Conservation (phyloP, 1,140 invertebrate genomes). For the Polyergus mexicanus region DNA sequence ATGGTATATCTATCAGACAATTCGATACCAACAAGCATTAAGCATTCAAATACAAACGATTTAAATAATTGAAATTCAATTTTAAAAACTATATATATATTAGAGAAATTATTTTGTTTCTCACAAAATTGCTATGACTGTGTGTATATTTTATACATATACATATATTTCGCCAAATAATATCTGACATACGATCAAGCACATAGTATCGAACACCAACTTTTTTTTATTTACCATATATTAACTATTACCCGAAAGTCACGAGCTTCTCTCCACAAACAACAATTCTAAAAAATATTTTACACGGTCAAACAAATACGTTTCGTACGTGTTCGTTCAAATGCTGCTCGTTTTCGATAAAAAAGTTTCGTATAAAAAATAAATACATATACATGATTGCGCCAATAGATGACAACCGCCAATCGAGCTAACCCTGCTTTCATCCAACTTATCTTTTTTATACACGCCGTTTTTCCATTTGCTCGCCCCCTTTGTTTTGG, state of each 20-base stretch:
- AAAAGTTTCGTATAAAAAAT: slow-evolving; percentile 65
- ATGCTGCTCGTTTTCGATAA: not conserved
- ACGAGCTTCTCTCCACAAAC: slow-evolving; percentile 24
- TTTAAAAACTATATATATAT: not conserved
- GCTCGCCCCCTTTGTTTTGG: slow-evolving; percentile 48
- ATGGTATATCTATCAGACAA: not conserved
- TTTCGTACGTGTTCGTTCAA: not conserved
- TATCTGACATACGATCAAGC: slow-evolving; percentile 26
- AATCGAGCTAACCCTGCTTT: slow-evolving; percentile 63
- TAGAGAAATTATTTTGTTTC: slow-evolving; percentile 13
- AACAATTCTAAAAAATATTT: slow-evolving; percentile 37
- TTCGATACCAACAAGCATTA: not conserved
- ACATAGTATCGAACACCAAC: not conserved
- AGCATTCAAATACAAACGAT: slow-evolving; percentile 9
- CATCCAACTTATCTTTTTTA: not conserved
- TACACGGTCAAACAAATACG: slow-evolving; percentile 19
- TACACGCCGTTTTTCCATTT: slow-evolving; percentile 44
- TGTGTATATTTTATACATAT: not conserved
- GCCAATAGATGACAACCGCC: not conserved
- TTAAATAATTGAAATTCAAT: slow-evolving; percentile 14
- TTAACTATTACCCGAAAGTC: slow-evolving; percentile 44
- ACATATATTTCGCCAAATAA: not conserved
- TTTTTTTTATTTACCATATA: slow-evolving; percentile 2
- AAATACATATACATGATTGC: not conserved
- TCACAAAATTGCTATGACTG: not conserved